Percentiles rank a stretch among this genome's conserved stretches.
These are phyloP conservation scores for Orthosia incerta DNA, from an alignment of 2,888 invertebrate genomes.

Conservation along the genomic window DNA sequence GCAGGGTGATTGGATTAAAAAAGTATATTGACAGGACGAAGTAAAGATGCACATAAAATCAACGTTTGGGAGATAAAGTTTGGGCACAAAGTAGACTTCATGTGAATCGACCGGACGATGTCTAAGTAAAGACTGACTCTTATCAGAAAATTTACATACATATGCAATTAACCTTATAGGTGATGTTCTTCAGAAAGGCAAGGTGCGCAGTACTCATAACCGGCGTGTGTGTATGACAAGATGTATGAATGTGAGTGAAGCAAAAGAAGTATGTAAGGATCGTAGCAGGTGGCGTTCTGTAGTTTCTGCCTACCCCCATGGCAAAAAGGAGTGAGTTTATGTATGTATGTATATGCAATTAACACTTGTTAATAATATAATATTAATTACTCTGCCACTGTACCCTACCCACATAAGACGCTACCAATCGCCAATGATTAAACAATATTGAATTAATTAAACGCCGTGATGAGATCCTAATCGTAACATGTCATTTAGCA, in stretches of 20 bases:
- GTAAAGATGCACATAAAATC: conserved; percentile 18
- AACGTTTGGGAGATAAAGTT: conserved; percentile 7
- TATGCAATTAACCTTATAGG: too few relatives aligned
- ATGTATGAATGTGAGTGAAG: too few relatives aligned
- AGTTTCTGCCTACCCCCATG: too few relatives aligned
- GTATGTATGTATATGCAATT: too few relatives aligned
- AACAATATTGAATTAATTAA: conserved; percentile 53
- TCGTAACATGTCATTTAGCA: conserved; percentile 59
- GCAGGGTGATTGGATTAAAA: conserved; percentile 18
- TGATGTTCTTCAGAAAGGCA: too few relatives aligned
- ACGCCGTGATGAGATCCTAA: conserved; percentile 49
- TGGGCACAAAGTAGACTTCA: conserved; percentile 12
- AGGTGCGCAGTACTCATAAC: too few relatives aligned
- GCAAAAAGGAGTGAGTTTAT: too few relatives aligned
- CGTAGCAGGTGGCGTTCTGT: too few relatives aligned
- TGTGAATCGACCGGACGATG: not conserved
- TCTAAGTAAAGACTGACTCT: conserved; percentile 4
- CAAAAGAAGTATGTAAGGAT: too few relatives aligned
- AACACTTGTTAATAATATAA: conserved; percentile 5
- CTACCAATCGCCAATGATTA: conserved; percentile 30
- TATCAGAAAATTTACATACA: conserved; percentile 1
- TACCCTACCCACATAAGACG: conserved; percentile 29
- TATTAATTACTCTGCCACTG: conserved; percentile 5
- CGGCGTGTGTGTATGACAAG: too few relatives aligned
- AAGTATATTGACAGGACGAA: not conserved